These are phyloP conservation scores for Drosophila bifasciata DNA, from an alignment of 1,140 invertebrate species.

Conservation along the genomic window DNA sequence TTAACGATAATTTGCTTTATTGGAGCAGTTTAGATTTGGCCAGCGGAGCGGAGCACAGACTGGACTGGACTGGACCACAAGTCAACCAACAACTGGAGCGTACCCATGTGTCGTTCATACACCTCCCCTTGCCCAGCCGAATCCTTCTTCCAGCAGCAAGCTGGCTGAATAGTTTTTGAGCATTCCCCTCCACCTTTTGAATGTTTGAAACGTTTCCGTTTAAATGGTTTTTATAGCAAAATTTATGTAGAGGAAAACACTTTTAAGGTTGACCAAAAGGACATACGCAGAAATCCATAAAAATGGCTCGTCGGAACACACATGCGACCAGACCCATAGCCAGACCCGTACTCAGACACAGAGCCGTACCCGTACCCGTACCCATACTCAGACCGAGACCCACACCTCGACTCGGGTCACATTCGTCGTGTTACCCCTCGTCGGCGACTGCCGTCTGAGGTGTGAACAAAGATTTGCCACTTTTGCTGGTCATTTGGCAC, in stretches of 20 bases:
- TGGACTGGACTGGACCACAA: constrained; percentile 50
- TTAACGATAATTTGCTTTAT: constrained; percentile 83
- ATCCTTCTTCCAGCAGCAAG: background rate
- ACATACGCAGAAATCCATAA: constrained; percentile 80
- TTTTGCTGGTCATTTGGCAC: constrained; percentile 72
- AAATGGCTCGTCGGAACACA: constrained; percentile 61
- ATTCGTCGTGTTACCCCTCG: background rate
- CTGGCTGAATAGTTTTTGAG: constrained; percentile 41
- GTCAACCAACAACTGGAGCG: constrained; percentile 71
- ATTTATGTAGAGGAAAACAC: constrained; percentile 83
- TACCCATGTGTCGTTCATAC: constrained; percentile 25
- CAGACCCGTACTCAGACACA: constrained; percentile 7
- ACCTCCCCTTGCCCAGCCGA: background rate
- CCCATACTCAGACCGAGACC: no score
- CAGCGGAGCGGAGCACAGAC: constrained; percentile 55
- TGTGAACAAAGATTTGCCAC: constrained; percentile 82
- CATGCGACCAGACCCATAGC: constrained; percentile 45
- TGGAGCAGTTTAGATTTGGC: constrained; percentile 80
- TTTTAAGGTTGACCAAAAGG: constrained; percentile 73
- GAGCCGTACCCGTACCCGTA: no score
- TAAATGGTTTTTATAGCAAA: constrained; percentile 82
- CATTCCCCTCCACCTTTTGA: constrained; percentile 70
- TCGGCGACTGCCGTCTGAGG: constrained; percentile 30
- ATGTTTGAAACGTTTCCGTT: constrained; percentile 79
- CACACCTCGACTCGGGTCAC: no score